Evolutionary conservation across 2,888 invertebrate genomes (phyloP), one percentile per base, ranked within the genome.

Genomic region (Yponomeuta cagnagella): DNA sequence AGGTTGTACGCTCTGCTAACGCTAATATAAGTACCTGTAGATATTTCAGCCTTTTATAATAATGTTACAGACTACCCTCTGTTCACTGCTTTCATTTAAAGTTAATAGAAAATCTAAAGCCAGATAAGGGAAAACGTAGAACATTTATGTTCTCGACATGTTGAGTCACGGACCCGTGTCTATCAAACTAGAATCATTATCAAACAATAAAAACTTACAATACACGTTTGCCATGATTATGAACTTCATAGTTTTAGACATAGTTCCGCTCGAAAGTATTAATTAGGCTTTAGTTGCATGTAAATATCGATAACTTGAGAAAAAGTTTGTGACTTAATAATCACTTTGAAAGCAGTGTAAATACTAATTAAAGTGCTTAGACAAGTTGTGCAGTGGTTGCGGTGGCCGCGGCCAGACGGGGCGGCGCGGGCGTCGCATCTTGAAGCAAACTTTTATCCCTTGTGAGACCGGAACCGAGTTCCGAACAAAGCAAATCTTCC

Each of bases 1-100:
- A 87, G 89, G 83, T 87, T 85, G 88, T 86, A 88, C 85, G 82
- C 85, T 80, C 78, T 77, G 80, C 81, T 82, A 82, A 82, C 82
- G 80, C 84, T 88, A 87, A 87, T 89, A 86, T 83, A 8, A 43
- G 43, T 43, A 79, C 77, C 79, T 82, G 78, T 75, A 78, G 80
- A 79, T 82, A 82, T 84, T 84, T 86, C 82, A 80, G 81, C 79
- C 79, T 79, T 82, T 83, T 79, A 78, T 79, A 77, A 77, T 77
- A 78, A 76, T 76, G 74, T 79, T 81, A 78, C 78, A 77, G 75
- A 74, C 72, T 71, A 74, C 70, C 77, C 73, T 75, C 74, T 71
- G 77, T 74, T 69, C 66, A 71, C 58, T 63, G 66, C 58, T 48
- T 58, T 15, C 37, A 58, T 58, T 58, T 58, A 58, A 12, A 70